Evolutionary conservation across 2,797 vertebrate species (phyloP).

Genomic region (Furcifer pardalis): DNA sequence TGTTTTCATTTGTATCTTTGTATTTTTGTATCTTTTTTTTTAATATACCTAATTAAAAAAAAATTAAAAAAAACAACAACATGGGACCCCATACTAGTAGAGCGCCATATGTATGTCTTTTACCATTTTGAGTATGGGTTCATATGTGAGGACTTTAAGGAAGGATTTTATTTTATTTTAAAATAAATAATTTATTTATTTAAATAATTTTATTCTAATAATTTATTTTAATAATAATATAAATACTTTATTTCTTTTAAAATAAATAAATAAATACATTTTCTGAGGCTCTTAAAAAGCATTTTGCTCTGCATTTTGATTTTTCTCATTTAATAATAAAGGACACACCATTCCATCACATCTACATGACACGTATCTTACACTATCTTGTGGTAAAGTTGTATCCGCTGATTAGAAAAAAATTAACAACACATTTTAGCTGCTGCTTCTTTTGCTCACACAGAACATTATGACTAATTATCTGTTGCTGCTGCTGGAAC

Average conservation of each 20-base stretch:
- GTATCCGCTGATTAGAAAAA: background rate
- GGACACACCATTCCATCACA: background rate
- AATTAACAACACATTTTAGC: background rate
- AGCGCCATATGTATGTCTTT: conserved; percentile 36
- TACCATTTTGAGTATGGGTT: background rate
- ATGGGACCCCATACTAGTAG: no score
- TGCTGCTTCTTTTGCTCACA: background rate
- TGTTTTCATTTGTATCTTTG: no score
- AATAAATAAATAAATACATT: no score
- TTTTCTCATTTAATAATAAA: conserved; percentile 6
- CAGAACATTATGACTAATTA: background rate
- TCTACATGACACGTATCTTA: background rate
- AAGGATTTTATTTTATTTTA: no score
- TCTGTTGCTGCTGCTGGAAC: background rate
- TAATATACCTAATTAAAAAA: no score
- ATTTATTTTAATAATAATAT: no score
- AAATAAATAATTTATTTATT: no score
- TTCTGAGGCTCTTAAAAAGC: background rate
- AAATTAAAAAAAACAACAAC: no score
- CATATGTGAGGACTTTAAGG: background rate
- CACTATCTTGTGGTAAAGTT: background rate
- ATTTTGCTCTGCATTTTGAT: conserved; percentile 3
- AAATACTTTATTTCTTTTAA: no score
- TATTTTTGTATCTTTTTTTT: no score
- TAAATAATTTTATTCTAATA: no score